These are phyloP conservation scores for Xanthia icteritia DNA, from an alignment of 2,888 invertebrate species.

Conservation along the genomic window DNA sequence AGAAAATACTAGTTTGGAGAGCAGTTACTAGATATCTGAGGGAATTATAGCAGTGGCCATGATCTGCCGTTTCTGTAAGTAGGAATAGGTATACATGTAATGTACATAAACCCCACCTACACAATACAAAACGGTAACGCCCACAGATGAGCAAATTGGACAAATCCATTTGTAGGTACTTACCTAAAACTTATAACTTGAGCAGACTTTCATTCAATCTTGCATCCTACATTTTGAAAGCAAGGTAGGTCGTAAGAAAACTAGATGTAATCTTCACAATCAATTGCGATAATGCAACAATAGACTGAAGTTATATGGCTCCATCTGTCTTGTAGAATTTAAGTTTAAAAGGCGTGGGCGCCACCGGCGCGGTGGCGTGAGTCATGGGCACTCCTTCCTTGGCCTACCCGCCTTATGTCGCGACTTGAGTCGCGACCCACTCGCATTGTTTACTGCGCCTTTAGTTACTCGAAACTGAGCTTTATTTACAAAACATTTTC, in stretches of 20 bases:
- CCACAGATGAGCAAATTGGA: constrained; percentile 30
- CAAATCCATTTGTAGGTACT: constrained; percentile 27
- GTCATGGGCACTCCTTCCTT: constrained; percentile 79
- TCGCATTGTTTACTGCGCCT: constrained; percentile 52
- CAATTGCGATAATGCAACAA: constrained; percentile 43
- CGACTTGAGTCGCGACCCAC: constrained; percentile 61
- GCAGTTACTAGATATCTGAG: constrained; percentile 12
- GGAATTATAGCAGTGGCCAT: constrained; percentile 22
- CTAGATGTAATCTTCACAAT: constrained; percentile 43
- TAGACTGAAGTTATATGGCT: constrained; percentile 67
- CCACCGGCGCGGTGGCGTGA: constrained; percentile 70
- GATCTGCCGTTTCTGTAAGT: neutral
- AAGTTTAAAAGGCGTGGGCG: constrained; percentile 80
- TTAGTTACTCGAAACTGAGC: constrained; percentile 41
- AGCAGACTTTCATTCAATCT: neutral
- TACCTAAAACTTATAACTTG: constrained; percentile 18
- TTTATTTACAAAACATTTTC: constrained; percentile 38
- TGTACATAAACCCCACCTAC: constrained; percentile 39
- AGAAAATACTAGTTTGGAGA: constrained; percentile 55
- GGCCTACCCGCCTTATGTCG: constrained; percentile 58
- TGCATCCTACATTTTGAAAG: constrained; percentile 16
- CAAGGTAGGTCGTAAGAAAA: constrained; percentile 14
- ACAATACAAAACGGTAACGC: constrained; percentile 29
- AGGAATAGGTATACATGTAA: neutral
- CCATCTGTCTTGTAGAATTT: constrained; percentile 78